These are phyloP conservation scores for Catamblyrhynchus diadema DNA, from an alignment of 2,797 vertebrate species.

Conservation along the genomic window DNA sequence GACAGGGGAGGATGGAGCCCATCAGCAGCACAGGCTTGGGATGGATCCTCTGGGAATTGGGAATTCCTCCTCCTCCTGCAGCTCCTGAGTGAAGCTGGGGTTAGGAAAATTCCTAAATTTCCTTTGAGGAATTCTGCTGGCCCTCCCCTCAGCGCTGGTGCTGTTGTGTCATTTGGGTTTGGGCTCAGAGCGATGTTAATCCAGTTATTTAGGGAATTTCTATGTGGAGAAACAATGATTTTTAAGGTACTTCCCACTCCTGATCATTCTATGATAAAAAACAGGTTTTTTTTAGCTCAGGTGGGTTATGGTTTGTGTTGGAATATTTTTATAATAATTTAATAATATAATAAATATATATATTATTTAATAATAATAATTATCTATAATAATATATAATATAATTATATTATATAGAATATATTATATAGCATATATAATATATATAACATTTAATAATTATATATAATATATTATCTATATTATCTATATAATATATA, in stretches of 20 bases:
- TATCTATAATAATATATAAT: too few relatives aligned
- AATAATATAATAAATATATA: too few relatives aligned
- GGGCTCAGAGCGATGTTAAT: not conserved
- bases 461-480: too few relatives aligned
- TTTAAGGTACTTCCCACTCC: not conserved
- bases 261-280: not conserved
- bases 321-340: not conserved
- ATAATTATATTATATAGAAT: too few relatives aligned
- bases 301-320: accelerated
- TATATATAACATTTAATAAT: too few relatives aligned
- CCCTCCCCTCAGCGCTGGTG: accelerated
- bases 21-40: accelerated
- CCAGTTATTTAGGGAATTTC: accelerated
- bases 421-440: too few relatives aligned
- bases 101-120: not conserved
- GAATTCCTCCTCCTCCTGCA: not conserved
- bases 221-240: not conserved
- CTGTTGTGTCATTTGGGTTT: accelerated
- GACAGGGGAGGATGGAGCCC: not conserved
- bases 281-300: accelerated
- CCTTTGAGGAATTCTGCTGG: not conserved
- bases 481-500: too few relatives aligned
- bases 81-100: not conserved
- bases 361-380: too few relatives aligned
- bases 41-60: not conserved